Base-by-base conservation (phyloP, 2,113 vertebrate species). In the Brachypodius melanocephalos region DNA sequence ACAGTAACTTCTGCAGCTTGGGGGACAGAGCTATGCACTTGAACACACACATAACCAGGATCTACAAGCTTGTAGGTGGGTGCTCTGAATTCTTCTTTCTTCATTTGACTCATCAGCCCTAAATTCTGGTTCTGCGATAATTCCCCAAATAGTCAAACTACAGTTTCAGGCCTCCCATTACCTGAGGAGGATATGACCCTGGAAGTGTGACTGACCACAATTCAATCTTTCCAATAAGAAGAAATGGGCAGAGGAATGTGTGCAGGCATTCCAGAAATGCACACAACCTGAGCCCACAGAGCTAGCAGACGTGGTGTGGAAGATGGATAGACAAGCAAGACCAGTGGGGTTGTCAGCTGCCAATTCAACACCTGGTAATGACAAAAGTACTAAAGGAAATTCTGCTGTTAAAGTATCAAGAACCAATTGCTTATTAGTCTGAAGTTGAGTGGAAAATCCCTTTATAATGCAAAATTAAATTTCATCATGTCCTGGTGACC, bases 261-360 rank as follows among this genome's bases (percentile, higher is more conserved):
- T 16, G 46, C 34, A 71, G 51, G 25, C 18, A 19, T 55, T 62
- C 54, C 36, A 25, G 46, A 71, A 81, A 78, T 0, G 3, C 55
- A 61, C 36, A 28, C 18, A 68, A 14, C 61, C 51, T 17, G 11
- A 85, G 31, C 8, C 29, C 46, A 34, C n/a, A 54, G 10, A 52
- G 38, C 15, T 0, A 46, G 38, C 10, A 43, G 2, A 8, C 0
- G 0, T 4, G 16, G 58, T 3, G 0, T 14, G 17, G 32, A 73
- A 66, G 46, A 54, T 22, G 24, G 36, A 81, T 19, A 69, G 29
- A 49, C 32, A 85, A 79, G 52, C 16, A 61, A 81, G 75, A 48
- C 31, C 57, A 71, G 8, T 22, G 21, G 18, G 29, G 7, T 11
- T 67, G 57, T 45, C 62, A 90, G 71, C 49, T 93, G 71, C 66